phyloP scores from a whole-genome alignment of 2,113 vertebrate genomes.

The Eira barbara region DNA sequence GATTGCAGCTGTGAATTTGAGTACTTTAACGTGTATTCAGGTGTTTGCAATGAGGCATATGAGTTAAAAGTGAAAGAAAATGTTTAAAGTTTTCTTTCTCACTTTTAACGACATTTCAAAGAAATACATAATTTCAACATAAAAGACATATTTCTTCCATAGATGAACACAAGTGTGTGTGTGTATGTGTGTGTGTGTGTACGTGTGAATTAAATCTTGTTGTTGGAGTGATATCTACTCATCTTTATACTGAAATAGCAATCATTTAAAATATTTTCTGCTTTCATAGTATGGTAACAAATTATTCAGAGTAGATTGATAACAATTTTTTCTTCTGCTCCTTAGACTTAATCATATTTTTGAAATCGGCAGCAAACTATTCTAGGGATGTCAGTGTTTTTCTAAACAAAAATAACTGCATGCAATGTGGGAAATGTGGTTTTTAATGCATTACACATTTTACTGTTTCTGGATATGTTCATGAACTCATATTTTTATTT shows the following conservation, averaged over 20 bases:
- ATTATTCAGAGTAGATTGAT: slow-evolving; percentile 8
- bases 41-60: slow-evolving; percentile 48
- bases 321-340: not conserved
- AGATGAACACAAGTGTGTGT: not conserved
- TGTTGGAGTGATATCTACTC: not conserved
- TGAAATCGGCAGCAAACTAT: not conserved
- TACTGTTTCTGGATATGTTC: not conserved
- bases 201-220: not conserved
- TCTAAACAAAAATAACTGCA: not conserved
- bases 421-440: not conserved
- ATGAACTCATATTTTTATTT: not conserved
- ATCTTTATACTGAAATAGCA: slow-evolving; percentile 14
- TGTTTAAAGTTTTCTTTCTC: slow-evolving; percentile 30
- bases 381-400: not conserved
- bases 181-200: not conserved
- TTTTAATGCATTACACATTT: not conserved
- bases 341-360: not conserved
- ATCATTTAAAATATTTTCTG: slow-evolving; percentile 7
- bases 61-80: slow-evolving; percentile 56
- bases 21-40: slow-evolving; percentile 14
- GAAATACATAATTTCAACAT: slow-evolving; percentile 25
- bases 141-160: slow-evolving; percentile 40
- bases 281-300: not conserved
- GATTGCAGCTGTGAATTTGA: slow-evolving; percentile 10
- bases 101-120: slow-evolving; percentile 57